Conservation (phyloP, 2,888 invertebrate species). For the Bimastos eiseni region DNA sequence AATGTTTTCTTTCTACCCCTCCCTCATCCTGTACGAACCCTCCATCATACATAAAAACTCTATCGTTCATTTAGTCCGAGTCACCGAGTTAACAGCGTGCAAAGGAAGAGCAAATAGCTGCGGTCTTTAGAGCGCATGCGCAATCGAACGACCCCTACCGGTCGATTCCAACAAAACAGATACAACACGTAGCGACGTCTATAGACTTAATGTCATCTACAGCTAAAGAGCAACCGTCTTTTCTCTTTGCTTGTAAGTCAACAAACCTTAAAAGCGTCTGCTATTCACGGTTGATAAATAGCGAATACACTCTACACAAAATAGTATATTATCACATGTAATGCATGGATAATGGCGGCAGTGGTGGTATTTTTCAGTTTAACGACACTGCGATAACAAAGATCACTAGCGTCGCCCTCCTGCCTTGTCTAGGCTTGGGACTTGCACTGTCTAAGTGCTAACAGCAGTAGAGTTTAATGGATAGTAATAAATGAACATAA, state of each 20-base stretch:
- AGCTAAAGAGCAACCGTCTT: neutral
- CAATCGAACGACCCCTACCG: neutral
- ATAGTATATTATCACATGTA: too few species aligned
- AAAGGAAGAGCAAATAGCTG: neutral
- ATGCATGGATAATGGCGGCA: too few species aligned
- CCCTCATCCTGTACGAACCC: neutral
- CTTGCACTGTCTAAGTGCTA: too few species aligned
- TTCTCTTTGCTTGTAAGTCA: neutral
- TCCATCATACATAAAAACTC: too few species aligned
- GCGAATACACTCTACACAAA: neutral
- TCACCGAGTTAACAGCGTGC: too few species aligned
- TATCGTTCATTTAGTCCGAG: too few species aligned
- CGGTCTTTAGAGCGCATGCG: neutral
- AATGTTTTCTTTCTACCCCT: neutral
- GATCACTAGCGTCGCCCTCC: too few species aligned
- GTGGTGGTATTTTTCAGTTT: too few species aligned
- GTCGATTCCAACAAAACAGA: neutral
- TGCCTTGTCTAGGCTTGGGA: too few species aligned
- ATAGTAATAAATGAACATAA: too few species aligned
- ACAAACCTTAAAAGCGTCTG: neutral
- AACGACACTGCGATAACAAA: too few species aligned
- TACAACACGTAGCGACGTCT: neutral
- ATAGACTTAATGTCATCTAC: neutral
- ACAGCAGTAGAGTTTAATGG: too few species aligned
- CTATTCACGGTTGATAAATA: neutral